phyloP scores from a whole-genome alignment of 2,113 vertebrate species.

The Cyprinodon tularosa region DNA sequence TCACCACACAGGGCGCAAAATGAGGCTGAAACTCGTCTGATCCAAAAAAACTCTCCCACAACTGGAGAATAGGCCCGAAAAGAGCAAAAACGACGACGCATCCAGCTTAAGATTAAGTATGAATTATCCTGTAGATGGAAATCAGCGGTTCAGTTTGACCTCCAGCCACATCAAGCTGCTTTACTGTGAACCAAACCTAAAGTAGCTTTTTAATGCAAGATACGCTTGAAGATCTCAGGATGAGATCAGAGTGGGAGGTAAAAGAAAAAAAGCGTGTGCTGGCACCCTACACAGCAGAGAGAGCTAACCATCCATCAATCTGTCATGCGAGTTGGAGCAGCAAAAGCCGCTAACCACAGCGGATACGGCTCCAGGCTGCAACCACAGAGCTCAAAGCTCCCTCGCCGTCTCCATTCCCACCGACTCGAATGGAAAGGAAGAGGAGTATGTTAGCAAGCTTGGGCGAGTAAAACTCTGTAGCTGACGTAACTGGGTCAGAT shows the following conservation, averaged over 20 bases:
- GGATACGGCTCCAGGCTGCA: slow-evolving; percentile 44
- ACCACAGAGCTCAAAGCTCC: not conserved
- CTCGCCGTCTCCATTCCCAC: not conserved
- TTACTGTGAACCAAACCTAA: not conserved
- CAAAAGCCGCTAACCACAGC: slow-evolving; percentile 51
- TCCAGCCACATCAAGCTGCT: not conserved
- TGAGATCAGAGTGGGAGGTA: not conserved
- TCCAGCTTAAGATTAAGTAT: not conserved
- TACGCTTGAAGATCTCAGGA: not conserved
- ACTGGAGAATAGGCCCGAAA: no score
- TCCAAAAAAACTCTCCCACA: no score
- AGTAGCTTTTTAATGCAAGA: not conserved
- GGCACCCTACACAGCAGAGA: slow-evolving; percentile 4
- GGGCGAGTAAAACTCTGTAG: not conserved
- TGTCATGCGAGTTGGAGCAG: slow-evolving; percentile 33
- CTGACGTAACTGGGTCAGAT: not conserved
- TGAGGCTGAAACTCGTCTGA: no score
- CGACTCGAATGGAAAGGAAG: not conserved
- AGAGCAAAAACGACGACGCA: no score
- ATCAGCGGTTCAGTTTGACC: not conserved
- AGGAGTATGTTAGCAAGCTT: not conserved
- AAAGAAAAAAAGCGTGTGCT: slow-evolving; percentile 18
- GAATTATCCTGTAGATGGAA: not conserved
- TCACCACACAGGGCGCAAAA: no score
- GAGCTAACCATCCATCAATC: slow-evolving; percentile 62